These are phyloP conservation scores for Xestobium rufovillosum DNA, from an alignment of 2,888 invertebrate genomes.

Conservation along the genomic window DNA sequence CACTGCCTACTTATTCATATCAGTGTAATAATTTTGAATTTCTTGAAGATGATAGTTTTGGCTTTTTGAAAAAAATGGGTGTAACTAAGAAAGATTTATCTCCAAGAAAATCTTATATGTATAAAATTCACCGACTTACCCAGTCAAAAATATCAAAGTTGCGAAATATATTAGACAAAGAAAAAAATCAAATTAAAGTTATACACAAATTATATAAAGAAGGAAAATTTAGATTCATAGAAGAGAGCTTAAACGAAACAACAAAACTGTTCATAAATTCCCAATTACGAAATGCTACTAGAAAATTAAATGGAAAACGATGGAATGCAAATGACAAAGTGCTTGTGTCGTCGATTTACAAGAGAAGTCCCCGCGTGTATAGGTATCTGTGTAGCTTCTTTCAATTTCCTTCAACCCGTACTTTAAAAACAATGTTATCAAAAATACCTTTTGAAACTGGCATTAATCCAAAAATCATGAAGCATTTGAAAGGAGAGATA, in stretches of 20 bases:
- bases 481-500: constrained; percentile 19
- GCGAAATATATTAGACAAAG: neutral
- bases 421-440: neutral
- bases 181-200: neutral
- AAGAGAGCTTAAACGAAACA: constrained; percentile 1
- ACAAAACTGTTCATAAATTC: neutral
- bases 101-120: neutral
- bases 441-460: constrained; percentile 6
- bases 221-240: neutral
- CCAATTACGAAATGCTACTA: neutral
- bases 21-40: too few relatives aligned
- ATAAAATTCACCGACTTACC: constrained; percentile 1
- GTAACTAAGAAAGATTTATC: neutral
- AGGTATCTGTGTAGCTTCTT: constrained; percentile 2
- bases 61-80: neutral
- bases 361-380: constrained; percentile 1
- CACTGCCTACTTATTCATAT: too few relatives aligned
- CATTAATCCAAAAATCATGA: constrained; percentile 14
- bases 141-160: neutral
- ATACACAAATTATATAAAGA: neutral
- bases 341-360: neutral
- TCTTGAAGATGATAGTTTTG: too few relatives aligned
- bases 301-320: neutral
- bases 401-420: neutral
- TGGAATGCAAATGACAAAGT: neutral